Conservation (phyloP, 1,140 invertebrate genomes). For the Mesaphorura yosii region DNA sequence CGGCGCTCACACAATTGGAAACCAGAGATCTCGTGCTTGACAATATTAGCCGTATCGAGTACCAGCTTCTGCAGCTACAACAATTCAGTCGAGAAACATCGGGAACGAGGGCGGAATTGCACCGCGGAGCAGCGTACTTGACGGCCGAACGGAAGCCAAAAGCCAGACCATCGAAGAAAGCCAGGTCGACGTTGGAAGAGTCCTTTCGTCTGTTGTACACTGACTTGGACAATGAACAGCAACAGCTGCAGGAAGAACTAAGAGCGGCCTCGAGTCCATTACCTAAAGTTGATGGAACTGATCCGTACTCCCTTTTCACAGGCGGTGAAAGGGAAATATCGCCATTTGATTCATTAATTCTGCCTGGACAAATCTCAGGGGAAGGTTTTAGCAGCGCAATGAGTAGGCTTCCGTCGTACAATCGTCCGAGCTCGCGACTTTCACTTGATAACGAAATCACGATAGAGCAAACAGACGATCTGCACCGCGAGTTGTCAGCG, state of each 20-base stretch:
- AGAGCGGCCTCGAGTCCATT: constrained; percentile 4
- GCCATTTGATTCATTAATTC: too few species aligned
- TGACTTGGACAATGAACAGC: too few species aligned
- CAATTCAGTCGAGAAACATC: constrained; percentile 1
- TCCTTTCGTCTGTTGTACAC: constrained; percentile 21
- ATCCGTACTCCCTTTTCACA: not conserved
- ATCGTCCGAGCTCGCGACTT: constrained; percentile 46
- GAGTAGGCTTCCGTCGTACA: too few species aligned
- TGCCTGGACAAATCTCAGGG: too few species aligned
- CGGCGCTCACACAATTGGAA: constrained; percentile 58
- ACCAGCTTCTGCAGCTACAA: constrained; percentile 15
- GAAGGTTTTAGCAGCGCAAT: too few species aligned
- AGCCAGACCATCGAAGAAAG: constrained; percentile 1
- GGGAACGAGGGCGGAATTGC: not conserved
- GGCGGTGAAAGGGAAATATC: not conserved
- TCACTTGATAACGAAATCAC: constrained; percentile 37
- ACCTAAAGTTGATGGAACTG: constrained; percentile 33
- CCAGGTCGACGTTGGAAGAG: constrained; percentile 25
- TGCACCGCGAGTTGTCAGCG: too few species aligned
- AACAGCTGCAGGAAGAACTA: constrained; percentile 11
- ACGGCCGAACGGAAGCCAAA: not conserved
- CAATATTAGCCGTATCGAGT: constrained; percentile 14
- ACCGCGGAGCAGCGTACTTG: not conserved
- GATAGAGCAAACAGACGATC: constrained; percentile 40
- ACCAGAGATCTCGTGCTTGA: constrained; percentile 16